Conservation (phyloP, 2,888 invertebrate genomes). For the Synanthedon tipuliformis region DNA sequence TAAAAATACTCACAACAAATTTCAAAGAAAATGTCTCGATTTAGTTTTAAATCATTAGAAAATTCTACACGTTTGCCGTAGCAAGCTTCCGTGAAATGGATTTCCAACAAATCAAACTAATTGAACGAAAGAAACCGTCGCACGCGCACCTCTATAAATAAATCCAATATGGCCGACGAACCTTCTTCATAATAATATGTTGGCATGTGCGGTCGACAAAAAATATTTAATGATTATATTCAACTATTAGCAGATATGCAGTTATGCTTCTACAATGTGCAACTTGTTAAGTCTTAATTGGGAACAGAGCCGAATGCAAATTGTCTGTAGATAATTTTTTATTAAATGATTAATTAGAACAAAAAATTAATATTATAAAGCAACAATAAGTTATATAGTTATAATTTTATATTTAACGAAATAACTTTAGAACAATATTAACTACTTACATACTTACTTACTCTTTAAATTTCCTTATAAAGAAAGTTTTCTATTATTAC, state of each 20-base stretch:
- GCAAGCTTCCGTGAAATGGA: constrained; percentile 31
- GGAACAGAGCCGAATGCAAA: too few species aligned
- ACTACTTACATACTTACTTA: too few species aligned
- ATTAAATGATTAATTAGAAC: too few species aligned
- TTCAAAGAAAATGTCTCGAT: background rate
- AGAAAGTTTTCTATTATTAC: too few species aligned
- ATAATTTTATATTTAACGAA: too few species aligned
- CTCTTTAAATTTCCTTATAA: too few species aligned
- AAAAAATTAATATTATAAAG: too few species aligned
- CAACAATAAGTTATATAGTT: too few species aligned
- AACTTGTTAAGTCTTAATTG: background rate
- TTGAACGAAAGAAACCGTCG: constrained; percentile 39
- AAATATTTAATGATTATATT: constrained; percentile 15
- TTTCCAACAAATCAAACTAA: constrained; percentile 57
- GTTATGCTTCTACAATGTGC: background rate
- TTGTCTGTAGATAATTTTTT: too few species aligned
- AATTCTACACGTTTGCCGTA: background rate
- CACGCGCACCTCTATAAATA: constrained; percentile 47
- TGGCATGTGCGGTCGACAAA: constrained; percentile 23
- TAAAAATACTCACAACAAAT: background rate
- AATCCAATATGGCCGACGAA: constrained; percentile 37
- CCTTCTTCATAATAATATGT: constrained; percentile 19
- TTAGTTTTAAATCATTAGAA: background rate
- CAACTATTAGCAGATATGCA: constrained; percentile 35
- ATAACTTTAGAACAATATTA: too few species aligned